A percentile compares a stretch with the other conserved stretches of the same genome.
These are phyloP conservation scores for Aleiodes leptofemur DNA, from an alignment of 2,888 invertebrate genomes.

Conservation along the genomic window DNA sequence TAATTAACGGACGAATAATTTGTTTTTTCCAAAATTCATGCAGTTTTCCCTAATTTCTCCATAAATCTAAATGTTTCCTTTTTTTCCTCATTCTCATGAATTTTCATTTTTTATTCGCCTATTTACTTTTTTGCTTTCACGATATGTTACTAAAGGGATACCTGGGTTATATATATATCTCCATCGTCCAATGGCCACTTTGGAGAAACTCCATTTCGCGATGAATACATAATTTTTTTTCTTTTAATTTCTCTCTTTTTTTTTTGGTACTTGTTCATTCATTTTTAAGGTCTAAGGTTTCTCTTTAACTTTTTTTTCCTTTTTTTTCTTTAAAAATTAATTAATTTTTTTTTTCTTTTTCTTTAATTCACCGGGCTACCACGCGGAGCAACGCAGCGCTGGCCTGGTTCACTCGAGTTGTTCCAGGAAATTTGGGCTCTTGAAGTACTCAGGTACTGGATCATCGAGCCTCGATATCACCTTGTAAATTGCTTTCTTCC, in stretches of 20 bases:
- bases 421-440: slow-evolving; percentile 99
- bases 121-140: slow-evolving; percentile 31
- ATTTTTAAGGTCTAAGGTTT: slow-evolving; percentile 45
- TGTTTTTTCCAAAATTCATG: not conserved
- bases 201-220: slow-evolving; percentile 45
- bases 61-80: slow-evolving; percentile 38
- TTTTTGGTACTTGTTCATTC: slow-evolving; percentile 37
- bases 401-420: slow-evolving; percentile 88
- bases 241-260: slow-evolving; percentile 28
- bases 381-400: slow-evolving; percentile 58
- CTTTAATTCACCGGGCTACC: slow-evolving; percentile 56
- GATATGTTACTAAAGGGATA: slow-evolving; percentile 74
- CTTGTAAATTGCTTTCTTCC: slow-evolving; percentile 99
- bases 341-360: slow-evolving; percentile 29
- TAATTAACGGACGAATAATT: slow-evolving; percentile 2
- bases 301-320: slow-evolving; percentile 41
- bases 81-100: slow-evolving; percentile 7
- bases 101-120: slow-evolving; percentile 31
- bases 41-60: no score
- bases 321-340: slow-evolving; percentile 29
- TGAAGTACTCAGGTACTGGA: slow-evolving; percentile 99
- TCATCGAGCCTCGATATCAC: slow-evolving; percentile 99
- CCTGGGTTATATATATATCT: slow-evolving; percentile 61
- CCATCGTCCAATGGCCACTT: slow-evolving; percentile 61
- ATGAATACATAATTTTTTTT: slow-evolving; percentile 23